Percentiles rank a stretch among this genome's conserved stretches.
These are phyloP conservation scores for Leptonema lineaticorne DNA, from an alignment of 1,140 invertebrate species.

Conservation along the genomic window DNA sequence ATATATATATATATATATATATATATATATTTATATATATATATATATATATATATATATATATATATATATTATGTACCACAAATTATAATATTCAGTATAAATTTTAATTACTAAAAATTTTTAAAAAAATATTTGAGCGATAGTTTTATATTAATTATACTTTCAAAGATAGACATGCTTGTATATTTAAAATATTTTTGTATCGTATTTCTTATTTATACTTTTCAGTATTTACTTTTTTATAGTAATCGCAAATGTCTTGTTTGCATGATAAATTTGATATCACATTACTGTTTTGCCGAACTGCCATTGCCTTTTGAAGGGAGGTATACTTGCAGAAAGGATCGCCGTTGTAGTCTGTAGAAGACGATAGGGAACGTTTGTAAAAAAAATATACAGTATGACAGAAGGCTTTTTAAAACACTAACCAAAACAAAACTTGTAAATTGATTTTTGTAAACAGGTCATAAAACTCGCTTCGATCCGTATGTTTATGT, in stretches of 20 bases:
- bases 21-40: no score
- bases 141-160: no score
- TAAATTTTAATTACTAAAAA: no score
- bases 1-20: no score
- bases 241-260: slow-evolving; percentile 41
- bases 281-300: slow-evolving; percentile 55
- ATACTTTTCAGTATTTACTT: slow-evolving; percentile 27
- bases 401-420: slow-evolving; percentile 32
- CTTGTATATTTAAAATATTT: not conserved
- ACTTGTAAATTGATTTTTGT: slow-evolving; percentile 25
- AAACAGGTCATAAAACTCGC: slow-evolving; percentile 17
- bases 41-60: no score
- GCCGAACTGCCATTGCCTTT: slow-evolving; percentile 47
- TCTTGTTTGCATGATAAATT: slow-evolving; percentile 43
- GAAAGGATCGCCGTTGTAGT: slow-evolving; percentile 28
- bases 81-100: no score
- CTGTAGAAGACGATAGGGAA: slow-evolving; percentile 37
- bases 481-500: slow-evolving; percentile 1
- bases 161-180: not conserved
- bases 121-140: no score
- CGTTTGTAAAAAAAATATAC: slow-evolving; percentile 40
- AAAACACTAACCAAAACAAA: no score
- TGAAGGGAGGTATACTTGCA: slow-evolving; percentile 22
- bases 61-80: no score
- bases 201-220: slow-evolving; percentile 27